Evolutionary conservation across 2,797 vertebrate genomes (phyloP).

Genomic region (Falco novaeseelandiae): DNA sequence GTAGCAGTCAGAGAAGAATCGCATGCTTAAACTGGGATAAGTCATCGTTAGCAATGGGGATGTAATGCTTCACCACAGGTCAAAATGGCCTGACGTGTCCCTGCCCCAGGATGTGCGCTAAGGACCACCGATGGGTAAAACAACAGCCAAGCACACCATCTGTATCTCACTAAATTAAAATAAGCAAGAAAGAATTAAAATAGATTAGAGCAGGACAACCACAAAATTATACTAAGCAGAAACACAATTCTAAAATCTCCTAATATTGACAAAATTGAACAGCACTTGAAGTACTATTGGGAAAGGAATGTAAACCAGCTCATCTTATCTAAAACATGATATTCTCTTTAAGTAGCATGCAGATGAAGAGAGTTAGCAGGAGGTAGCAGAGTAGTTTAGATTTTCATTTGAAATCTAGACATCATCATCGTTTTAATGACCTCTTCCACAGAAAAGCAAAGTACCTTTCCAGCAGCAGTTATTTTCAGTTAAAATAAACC

Average conservation of each 20-base stretch:
- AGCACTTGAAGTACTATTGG: neutral
- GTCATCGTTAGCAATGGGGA: neutral
- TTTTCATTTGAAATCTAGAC: neutral
- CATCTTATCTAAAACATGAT: neutral
- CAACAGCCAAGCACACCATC: neutral
- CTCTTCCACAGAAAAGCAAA: neutral
- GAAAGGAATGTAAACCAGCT: neutral
- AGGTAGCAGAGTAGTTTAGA: neutral
- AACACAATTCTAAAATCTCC: neutral
- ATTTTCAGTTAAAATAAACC: neutral
- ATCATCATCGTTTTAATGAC: neutral
- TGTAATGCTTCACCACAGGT: neutral
- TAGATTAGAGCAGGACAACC: neutral
- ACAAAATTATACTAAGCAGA: neutral
- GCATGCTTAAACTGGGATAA: neutral
- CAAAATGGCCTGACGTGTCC: neutral
- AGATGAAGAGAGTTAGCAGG: neutral
- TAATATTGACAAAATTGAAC: neutral
- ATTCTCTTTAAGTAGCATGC: neutral
- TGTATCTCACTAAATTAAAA: neutral
- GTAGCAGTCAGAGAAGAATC: neutral
- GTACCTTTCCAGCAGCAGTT: neutral
- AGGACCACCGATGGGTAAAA: neutral
- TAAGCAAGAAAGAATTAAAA: neutral
- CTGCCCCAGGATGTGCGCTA: neutral